Conservation (phyloP, 2,888 invertebrate species). For the Sphaerolaimus hirsutus region DNA sequence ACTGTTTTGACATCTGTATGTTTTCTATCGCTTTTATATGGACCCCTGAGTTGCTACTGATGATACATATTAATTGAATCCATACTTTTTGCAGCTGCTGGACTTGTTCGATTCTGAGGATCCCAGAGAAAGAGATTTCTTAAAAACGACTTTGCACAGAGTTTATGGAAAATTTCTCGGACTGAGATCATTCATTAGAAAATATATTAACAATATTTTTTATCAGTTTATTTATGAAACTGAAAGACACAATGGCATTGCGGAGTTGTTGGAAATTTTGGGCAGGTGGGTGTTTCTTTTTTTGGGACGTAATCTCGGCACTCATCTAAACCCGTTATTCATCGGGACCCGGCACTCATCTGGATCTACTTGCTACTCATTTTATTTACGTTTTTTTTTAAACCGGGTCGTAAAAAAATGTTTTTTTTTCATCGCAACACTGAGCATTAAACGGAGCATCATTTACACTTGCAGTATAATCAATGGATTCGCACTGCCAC, state of each 20-base stretch:
- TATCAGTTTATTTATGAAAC: background rate
- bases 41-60: no score
- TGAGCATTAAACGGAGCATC: background rate
- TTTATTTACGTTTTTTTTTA: background rate
- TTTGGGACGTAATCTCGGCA: no score
- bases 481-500: conserved; percentile 87
- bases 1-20: no score
- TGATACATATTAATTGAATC: no score
- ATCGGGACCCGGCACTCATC: no score
- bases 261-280: conserved; percentile 88
- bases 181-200: conserved; percentile 78
- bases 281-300: conserved; percentile 40
- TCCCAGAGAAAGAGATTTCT: conserved; percentile 88
- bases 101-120: conserved; percentile 98
- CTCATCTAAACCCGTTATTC: no score
- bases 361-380: background rate
- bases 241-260: conserved; percentile 24
- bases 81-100: conserved; percentile 50
- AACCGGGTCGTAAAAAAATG: background rate
- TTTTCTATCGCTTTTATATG: no score
- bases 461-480: conserved; percentile 49
- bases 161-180: conserved; percentile 99
- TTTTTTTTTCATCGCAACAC: background rate
- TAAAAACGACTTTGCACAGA: conserved; percentile 90
- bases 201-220: conserved; percentile 13